Conservation (phyloP, 1,140 invertebrate species). For the Brachionus rotundiformis region DNA sequence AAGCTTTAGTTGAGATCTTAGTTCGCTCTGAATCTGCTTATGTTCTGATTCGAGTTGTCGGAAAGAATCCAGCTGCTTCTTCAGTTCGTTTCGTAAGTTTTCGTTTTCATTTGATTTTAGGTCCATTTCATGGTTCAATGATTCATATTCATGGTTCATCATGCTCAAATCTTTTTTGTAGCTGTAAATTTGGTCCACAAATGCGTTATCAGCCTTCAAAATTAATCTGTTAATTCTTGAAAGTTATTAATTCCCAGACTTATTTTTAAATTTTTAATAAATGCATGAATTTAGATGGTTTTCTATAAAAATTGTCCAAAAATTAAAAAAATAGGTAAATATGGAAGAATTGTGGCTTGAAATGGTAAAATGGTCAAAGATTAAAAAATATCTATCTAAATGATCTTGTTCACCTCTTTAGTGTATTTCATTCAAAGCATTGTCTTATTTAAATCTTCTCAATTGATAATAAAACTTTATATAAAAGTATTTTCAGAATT, state of each 20-base stretch:
- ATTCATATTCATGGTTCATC: slow-evolving; percentile 36
- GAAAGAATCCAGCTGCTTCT: background rate
- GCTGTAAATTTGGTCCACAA: background rate
- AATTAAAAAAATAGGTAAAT: too few relatives aligned
- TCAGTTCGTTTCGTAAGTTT: background rate
- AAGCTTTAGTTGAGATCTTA: slow-evolving; percentile 9
- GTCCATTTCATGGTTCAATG: background rate
- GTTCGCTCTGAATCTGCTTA: background rate
- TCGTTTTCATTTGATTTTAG: background rate
- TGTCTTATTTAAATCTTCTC: too few relatives aligned
- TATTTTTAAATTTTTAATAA: background rate
- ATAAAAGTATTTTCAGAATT: too few relatives aligned
- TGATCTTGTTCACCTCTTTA: too few relatives aligned
- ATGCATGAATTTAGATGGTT: too few relatives aligned
- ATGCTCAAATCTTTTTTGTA: slow-evolving; percentile 45
- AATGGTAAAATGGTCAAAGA: too few relatives aligned
- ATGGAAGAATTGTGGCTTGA: too few relatives aligned
- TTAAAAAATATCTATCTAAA: too few relatives aligned
- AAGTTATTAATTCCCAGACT: too few relatives aligned
- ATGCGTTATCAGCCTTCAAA: background rate
- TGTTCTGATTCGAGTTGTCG: background rate
- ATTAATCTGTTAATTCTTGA: background rate
- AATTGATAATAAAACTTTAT: too few relatives aligned
- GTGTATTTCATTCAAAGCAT: too few relatives aligned
- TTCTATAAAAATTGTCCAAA: too few relatives aligned